phyloP scores from a whole-genome alignment of 2,797 vertebrate species.

The Halcyon badia region DNA sequence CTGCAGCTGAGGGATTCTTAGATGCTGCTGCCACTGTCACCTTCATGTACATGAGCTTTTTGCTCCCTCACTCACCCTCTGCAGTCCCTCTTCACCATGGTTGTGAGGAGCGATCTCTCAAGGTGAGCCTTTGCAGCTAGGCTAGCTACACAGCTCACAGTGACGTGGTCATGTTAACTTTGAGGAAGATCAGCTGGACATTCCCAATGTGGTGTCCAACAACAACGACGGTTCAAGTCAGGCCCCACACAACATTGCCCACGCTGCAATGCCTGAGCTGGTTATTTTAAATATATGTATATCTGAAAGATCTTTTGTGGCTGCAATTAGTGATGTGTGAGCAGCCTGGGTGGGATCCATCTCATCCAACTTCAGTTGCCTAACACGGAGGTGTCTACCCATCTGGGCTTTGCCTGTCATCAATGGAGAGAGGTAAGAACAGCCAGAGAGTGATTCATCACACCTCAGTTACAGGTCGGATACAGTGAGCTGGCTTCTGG shows the following conservation, averaged over 20 bases:
- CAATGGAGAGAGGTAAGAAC: neutral
- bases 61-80: neutral
- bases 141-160: neutral
- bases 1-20: neutral
- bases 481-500: neutral
- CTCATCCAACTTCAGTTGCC: neutral
- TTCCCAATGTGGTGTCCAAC: neutral
- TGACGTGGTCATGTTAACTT: accelerated
- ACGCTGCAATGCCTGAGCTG: neutral
- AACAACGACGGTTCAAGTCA: neutral
- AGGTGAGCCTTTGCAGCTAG: neutral
- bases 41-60: accelerated
- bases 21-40: neutral
- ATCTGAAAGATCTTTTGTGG: neutral
- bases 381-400: neutral
- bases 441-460: constrained; percentile 22
- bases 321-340: neutral
- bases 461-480: neutral
- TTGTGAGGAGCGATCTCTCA: neutral
- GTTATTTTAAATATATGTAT: accelerated
- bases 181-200: neutral
- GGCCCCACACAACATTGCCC: accelerated
- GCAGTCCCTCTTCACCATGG: accelerated
- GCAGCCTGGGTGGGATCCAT: constrained; percentile 43
- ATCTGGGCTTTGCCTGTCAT: neutral